These are phyloP conservation scores for Adelognathus sp. DNA, from an alignment of 2,888 invertebrate genomes.

Conservation along the genomic window DNA sequence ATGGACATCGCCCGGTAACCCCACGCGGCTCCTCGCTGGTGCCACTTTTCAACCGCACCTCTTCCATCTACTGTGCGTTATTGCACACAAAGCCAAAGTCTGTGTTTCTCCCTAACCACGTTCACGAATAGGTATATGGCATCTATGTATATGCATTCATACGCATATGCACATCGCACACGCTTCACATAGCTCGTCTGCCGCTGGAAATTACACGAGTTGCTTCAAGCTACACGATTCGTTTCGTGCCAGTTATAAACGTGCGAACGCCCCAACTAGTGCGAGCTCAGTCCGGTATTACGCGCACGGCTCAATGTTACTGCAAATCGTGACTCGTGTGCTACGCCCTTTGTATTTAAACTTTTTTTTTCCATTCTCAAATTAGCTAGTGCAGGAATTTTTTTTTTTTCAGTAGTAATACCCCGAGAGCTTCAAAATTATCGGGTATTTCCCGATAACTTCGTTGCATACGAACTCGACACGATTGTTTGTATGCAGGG, in stretches of 20 bases:
- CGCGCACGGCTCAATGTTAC: slow-evolving; percentile 10
- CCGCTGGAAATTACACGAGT: slow-evolving; percentile 51
- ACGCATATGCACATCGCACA: slow-evolving; percentile 1
- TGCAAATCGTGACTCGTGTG: slow-evolving; percentile 1
- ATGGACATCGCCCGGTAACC: slow-evolving; percentile 32
- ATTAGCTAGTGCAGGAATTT: background rate
- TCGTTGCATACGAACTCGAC: too few species aligned
- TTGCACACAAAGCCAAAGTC: background rate
- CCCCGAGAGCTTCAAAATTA: too few species aligned
- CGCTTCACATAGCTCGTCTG: slow-evolving; percentile 28
- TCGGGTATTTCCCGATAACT: too few species aligned
- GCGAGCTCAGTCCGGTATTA: slow-evolving; percentile 16
- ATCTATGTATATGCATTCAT: background rate
- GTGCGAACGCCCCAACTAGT: slow-evolving; percentile 55
- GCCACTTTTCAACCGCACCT: background rate
- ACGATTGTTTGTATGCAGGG: too few species aligned
- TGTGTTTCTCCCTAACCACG: slow-evolving; percentile 5
- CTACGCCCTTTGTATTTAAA: background rate
- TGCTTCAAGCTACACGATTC: slow-evolving; percentile 42
- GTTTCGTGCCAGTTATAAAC: slow-evolving; percentile 51
- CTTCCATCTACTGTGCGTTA: slow-evolving; percentile 6
- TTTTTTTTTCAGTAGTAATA: background rate
- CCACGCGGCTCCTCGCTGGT: slow-evolving; percentile 25
- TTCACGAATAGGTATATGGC: background rate
- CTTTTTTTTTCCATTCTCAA: background rate